phyloP scores from a whole-genome alignment of 2,888 invertebrate genomes.

The Dysmachus trigonus region DNA sequence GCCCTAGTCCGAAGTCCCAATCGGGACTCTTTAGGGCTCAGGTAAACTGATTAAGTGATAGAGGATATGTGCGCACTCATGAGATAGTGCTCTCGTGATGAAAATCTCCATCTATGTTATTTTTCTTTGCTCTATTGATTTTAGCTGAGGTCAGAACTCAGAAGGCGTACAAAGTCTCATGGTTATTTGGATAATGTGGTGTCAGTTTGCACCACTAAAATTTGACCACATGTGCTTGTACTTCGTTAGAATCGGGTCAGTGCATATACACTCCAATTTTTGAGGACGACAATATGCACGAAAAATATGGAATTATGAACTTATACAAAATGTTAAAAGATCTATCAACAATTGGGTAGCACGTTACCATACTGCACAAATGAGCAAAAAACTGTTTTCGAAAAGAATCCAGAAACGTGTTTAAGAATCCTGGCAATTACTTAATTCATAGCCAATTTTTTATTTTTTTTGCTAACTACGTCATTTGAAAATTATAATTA shows the following conservation, averaged over 20 bases:
- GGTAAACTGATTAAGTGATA: constrained; percentile 22
- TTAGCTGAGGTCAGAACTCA: neutral
- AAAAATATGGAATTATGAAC: too few species aligned
- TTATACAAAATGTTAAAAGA: too few species aligned
- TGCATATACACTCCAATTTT: neutral
- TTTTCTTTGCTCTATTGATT: neutral
- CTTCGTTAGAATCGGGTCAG: neutral
- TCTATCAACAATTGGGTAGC: too few species aligned
- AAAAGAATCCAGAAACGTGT: too few species aligned
- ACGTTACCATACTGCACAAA: too few species aligned
- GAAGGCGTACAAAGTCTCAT: neutral
- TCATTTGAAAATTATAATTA: too few species aligned
- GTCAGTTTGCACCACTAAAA: neutral
- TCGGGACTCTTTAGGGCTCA: neutral
- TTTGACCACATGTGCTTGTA: neutral
- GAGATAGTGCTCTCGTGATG: neutral
- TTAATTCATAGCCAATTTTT: too few species aligned
- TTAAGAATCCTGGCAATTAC: too few species aligned
- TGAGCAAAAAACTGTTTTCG: too few species aligned
- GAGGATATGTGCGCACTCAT: neutral
- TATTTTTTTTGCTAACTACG: too few species aligned
- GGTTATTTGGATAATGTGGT: neutral
- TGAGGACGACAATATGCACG: neutral
- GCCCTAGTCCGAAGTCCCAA: too few species aligned
- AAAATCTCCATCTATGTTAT: neutral